These are phyloP conservation scores for Cacoxenus indagator DNA, from an alignment of 2,888 invertebrate species.

Conservation along the genomic window DNA sequence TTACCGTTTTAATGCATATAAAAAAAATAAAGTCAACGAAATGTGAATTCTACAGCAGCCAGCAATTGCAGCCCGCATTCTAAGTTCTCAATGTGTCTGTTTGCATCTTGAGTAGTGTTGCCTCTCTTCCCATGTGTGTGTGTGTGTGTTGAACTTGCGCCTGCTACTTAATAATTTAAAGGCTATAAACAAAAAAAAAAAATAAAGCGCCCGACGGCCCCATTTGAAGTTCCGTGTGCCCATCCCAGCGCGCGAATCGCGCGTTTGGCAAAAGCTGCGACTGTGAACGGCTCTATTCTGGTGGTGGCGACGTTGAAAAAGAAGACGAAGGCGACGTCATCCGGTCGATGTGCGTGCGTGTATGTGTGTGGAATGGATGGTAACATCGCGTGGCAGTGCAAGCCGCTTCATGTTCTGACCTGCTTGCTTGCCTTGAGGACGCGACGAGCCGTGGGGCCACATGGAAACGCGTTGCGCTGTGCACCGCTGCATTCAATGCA, in stretches of 20 bases:
- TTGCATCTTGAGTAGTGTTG: conserved; percentile 19
- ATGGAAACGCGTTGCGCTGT: background rate
- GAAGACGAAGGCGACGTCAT: conserved; percentile 14
- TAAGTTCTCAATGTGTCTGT: background rate
- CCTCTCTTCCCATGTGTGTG: conserved; percentile 27
- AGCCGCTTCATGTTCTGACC: too few species aligned
- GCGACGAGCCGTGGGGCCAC: too few species aligned
- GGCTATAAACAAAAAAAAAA: conserved; percentile 40
- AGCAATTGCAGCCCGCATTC: background rate
- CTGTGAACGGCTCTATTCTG: background rate
- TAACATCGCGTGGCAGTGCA: background rate
- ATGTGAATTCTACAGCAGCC: conserved; percentile 1
- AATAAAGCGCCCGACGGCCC: conserved; percentile 41
- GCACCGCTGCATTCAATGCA: background rate
- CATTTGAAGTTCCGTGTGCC: conserved; percentile 34
- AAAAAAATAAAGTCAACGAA: background rate
- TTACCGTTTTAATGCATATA: background rate
- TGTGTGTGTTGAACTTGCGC: conserved; percentile 26
- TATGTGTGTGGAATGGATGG: background rate
- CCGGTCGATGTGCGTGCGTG: background rate
- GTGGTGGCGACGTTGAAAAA: conserved; percentile 12
- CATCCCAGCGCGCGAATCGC: conserved; percentile 43
- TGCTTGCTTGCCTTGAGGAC: too few species aligned
- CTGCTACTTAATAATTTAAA: conserved; percentile 55
- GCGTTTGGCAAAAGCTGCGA: conserved; percentile 43